Percentiles rank a stretch among this genome's conserved stretches.
Evolutionary conservation across 2,113 vertebrate species (phyloP).

Genomic region (Rhabdomys dilectus): DNA sequence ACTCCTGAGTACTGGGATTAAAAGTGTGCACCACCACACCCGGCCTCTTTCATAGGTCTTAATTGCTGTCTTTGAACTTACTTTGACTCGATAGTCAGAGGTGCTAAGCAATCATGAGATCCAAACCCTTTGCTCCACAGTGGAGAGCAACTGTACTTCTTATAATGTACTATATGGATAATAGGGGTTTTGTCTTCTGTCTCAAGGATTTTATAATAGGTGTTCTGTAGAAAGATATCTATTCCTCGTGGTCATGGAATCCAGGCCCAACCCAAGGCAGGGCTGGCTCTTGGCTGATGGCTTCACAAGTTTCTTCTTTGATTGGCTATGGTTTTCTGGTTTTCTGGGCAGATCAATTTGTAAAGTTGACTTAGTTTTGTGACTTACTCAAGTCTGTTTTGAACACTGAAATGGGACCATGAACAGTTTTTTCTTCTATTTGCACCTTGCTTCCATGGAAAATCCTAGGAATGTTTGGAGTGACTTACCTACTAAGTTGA

Average conservation of each 20-base stretch:
- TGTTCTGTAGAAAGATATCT: background rate
- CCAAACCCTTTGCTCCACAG: background rate
- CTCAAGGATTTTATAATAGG: background rate
- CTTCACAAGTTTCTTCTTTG: background rate
- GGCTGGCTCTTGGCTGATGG: background rate
- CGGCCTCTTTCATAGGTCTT: background rate
- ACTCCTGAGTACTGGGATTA: background rate
- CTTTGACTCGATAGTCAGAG: background rate
- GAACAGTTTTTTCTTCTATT: background rate
- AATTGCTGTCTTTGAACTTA: background rate
- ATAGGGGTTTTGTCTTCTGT: background rate
- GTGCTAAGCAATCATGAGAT: background rate
- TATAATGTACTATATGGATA: background rate
- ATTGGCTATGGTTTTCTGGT: background rate
- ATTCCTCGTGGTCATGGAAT: background rate
- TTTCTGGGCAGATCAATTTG: background rate
- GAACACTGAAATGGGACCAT: background rate
- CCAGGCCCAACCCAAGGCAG: background rate
- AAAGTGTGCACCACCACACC: background rate
- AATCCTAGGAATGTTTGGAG: background rate
- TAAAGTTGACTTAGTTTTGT: slow-evolving; percentile 28
- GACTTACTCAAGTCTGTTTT: background rate
- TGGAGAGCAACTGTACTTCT: slow-evolving; percentile 14
- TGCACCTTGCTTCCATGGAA: background rate
- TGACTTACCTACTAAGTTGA: background rate